Percentiles rank a stretch among this genome's conserved stretches.
These are phyloP conservation scores for Psix sp. DNA, from an alignment of 1,140 invertebrate species.

Conservation along the genomic window DNA sequence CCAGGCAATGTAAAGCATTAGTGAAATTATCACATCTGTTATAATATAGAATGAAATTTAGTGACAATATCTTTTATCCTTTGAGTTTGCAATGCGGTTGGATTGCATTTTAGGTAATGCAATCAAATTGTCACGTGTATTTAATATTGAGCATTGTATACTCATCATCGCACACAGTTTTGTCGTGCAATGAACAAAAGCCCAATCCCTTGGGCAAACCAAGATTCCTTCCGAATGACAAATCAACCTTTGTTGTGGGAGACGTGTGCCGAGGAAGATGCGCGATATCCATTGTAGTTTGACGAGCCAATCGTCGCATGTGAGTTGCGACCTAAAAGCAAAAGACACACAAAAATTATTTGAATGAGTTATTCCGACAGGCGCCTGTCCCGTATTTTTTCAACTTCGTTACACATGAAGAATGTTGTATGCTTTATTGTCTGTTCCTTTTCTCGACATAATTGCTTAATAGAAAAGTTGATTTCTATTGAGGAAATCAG, in stretches of 20 bases:
- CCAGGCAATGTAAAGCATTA: neutral
- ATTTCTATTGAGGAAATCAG: no score
- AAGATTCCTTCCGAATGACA: slow-evolving; percentile 54
- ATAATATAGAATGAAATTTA: slow-evolving; percentile 17
- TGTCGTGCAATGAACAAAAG: slow-evolving; percentile 51
- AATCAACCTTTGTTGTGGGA: slow-evolving; percentile 51
- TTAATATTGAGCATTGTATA: slow-evolving; percentile 39
- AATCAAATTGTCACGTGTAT: slow-evolving; percentile 53
- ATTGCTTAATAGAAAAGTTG: no score
- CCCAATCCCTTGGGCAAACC: slow-evolving; percentile 37
- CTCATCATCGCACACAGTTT: slow-evolving; percentile 47
- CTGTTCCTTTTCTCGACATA: no score
- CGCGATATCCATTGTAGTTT: slow-evolving; percentile 33
- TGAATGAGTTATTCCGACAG: slow-evolving; percentile 45
- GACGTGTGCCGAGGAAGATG: slow-evolving; percentile 36
- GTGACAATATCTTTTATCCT: slow-evolving; percentile 20
- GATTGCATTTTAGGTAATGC: slow-evolving; percentile 44
- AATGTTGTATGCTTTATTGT: slow-evolving; percentile 1
- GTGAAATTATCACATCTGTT: slow-evolving; percentile 29
- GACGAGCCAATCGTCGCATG: slow-evolving; percentile 36
- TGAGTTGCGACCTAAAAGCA: slow-evolving; percentile 19
- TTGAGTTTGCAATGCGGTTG: slow-evolving; percentile 22
- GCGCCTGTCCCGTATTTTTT: slow-evolving; percentile 11
- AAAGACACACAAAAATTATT: slow-evolving; percentile 40
- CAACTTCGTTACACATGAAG: slow-evolving; percentile 20